Evolutionary conservation across 2,797 vertebrate genomes (phyloP).

Genomic region (Coilia nasus): DNA sequence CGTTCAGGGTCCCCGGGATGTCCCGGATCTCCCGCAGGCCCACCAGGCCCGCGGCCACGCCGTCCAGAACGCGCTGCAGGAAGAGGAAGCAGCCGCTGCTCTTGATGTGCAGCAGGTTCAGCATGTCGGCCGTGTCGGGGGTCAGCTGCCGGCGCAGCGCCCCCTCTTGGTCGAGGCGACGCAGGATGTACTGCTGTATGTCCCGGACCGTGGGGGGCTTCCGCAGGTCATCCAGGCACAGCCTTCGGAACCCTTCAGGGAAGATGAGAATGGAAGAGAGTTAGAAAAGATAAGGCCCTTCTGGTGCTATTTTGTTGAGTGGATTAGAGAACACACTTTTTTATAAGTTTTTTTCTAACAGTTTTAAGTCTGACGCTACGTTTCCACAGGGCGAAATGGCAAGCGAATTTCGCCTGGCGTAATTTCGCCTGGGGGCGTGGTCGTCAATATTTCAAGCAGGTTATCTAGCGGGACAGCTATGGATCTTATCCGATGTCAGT

Average conservation of each 20-base stretch:
- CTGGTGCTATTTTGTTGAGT: too few species aligned
- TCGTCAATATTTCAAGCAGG: too few species aligned
- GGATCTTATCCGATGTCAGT: too few species aligned
- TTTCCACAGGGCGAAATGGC: too few species aligned
- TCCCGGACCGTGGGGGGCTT: conserved; percentile 75
- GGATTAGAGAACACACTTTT: neutral
- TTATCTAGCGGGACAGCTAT: too few species aligned
- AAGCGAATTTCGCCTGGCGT: too few species aligned
- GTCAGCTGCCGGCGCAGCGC: conserved; percentile 78
- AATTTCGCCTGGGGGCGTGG: too few species aligned
- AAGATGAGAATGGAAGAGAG: conserved; percentile 5
- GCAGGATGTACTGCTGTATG: conserved; percentile 83
- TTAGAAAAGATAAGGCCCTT: neutral
- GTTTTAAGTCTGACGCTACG: too few species aligned
- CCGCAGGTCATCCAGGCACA: conserved; percentile 81
- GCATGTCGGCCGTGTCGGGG: conserved; percentile 80
- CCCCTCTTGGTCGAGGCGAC: conserved; percentile 75
- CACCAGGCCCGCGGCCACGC: conserved; percentile 73
- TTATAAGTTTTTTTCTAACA: neutral
- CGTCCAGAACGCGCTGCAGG: conserved; percentile 82
- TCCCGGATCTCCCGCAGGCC: conserved; percentile 79
- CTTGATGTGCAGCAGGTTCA: conserved; percentile 85
- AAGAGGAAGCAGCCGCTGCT: conserved; percentile 84
- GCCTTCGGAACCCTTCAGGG: conserved; percentile 73
- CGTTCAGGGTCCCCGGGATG: conserved; percentile 83